phyloP scores from a whole-genome alignment of 2,113 vertebrate genomes.

The Centropristis striata region DNA sequence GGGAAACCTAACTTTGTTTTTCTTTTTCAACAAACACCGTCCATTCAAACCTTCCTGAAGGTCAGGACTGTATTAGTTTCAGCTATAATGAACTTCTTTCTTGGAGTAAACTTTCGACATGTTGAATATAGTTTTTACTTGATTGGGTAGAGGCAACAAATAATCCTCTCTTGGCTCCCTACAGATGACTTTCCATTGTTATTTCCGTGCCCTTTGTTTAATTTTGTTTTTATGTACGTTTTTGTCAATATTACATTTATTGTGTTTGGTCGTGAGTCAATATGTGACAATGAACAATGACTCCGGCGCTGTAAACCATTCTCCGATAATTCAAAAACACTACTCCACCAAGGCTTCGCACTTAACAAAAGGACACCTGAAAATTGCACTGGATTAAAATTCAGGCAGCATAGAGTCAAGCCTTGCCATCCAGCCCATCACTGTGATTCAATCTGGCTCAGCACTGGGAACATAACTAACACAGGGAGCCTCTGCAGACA shows the following conservation, averaged over 20 bases:
- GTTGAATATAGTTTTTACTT: neutral
- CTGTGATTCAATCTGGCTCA: slow-evolving; percentile 65
- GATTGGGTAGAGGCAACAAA: neutral
- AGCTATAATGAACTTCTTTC: neutral
- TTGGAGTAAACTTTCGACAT: no score
- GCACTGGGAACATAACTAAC: slow-evolving; percentile 63
- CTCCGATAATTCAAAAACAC: neutral
- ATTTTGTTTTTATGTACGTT: neutral
- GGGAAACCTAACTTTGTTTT: neutral
- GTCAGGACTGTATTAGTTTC: neutral
- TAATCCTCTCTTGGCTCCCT: neutral
- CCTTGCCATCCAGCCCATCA: slow-evolving; percentile 57
- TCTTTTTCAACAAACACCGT: neutral
- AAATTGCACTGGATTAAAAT: slow-evolving; percentile 62
- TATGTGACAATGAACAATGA: neutral
- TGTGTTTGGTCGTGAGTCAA: neutral
- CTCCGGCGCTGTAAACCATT: neutral
- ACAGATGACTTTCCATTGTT: neutral
- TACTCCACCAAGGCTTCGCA: neutral
- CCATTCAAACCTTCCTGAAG: neutral
- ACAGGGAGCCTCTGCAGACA: slow-evolving; percentile 60
- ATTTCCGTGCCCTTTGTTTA: neutral
- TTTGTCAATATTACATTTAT: neutral
- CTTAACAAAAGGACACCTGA: slow-evolving; percentile 28
- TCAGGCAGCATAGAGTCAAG: slow-evolving; percentile 45